phyloP scores from a whole-genome alignment of 2,888 invertebrate species.

The Drosophila meridiana region DNA sequence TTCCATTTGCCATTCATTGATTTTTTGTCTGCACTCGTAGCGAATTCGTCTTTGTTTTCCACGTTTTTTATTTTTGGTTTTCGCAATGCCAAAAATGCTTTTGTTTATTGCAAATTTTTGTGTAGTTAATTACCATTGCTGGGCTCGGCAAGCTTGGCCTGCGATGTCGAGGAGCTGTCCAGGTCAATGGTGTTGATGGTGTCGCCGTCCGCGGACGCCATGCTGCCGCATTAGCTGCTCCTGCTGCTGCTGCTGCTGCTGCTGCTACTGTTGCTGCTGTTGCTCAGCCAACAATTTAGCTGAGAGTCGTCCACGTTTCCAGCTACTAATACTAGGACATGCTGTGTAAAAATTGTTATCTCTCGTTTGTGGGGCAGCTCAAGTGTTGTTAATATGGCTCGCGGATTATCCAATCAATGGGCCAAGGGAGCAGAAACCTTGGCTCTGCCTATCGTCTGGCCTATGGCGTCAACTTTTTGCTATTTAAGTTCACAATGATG shows the following conservation, averaged over 20 bases:
- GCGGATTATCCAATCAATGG: constrained; percentile 69
- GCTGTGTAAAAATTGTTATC: constrained; percentile 22
- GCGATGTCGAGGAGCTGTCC: constrained; percentile 88
- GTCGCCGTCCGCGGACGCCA: constrained; percentile 91
- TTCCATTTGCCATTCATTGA: constrained; percentile 81
- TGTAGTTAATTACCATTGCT: constrained; percentile 71
- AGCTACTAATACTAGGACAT: constrained; percentile 68
- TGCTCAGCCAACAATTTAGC: constrained; percentile 13
- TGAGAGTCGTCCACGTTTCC: constrained; percentile 30
- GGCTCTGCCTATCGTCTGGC: constrained; percentile 52
- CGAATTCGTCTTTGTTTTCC: constrained; percentile 16
- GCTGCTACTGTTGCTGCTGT: constrained; percentile 23
- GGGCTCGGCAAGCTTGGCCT: constrained; percentile 87
- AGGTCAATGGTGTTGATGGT: constrained; percentile 92
- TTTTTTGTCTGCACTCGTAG: constrained; percentile 55
- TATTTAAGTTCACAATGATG: constrained; percentile 54
- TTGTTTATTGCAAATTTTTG: background rate
- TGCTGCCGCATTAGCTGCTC: constrained; percentile 84
- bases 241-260: constrained; percentile 14
- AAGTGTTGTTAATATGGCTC: constrained; percentile 1
- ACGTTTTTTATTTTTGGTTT: constrained; percentile 10
- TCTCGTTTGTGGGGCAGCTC: background rate
- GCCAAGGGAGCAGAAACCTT: constrained; percentile 73
- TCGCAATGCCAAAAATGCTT: background rate
- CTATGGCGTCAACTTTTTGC: constrained; percentile 67